Evolutionary conservation across 2,888 invertebrate species (phyloP), one percentile per base, ranked within the genome.

Genomic region (Phragmatobia fuliginosa): DNA sequence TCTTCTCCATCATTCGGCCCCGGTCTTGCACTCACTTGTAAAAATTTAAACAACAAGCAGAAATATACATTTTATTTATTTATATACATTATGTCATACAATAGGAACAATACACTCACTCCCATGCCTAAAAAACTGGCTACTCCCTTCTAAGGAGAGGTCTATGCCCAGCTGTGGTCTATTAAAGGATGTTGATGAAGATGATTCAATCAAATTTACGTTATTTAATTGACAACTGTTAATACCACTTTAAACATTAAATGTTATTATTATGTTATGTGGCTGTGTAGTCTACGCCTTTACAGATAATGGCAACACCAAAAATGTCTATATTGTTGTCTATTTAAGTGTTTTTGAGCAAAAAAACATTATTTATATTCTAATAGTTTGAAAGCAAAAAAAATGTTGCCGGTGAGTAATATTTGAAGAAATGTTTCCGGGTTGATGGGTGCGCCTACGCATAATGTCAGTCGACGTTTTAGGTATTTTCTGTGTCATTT

Each of bases 221-320:
- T 8, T 32, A 31, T 62, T 36, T 21, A 58, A 28, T 11, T 64
- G 33, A 64, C 25, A 80, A 81, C 61, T 16, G 67, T 28, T 7
- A 0, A 32, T 14, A 56, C 61, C 41, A 10, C 76, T 76, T 71
- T 70, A 75, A 70, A 71, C 73, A 45, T 71, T 74, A 66, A 79
- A 76, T 69, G 81, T 78, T 79, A 79, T 80, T 83, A 78, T 71
- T 49, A 38, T 16, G 14, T 72, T 78, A 78, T 82, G 79, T 80
- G 80, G 84, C 82, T 78, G 79, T 71, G 77, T 73, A 74, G 76
- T 33, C 71, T 71, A 76, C 72, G 72, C 82, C 78, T 78, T 78
- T 71, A 70, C 66, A 45, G 82, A 81, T 82, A 81, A 82, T 83
- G 70, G 74, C 75, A 73, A 61, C 60, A 41, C 80, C 80, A 77